phyloP scores from a whole-genome alignment of 1,140 invertebrate genomes.

The Temnothorax longispinosus region DNA sequence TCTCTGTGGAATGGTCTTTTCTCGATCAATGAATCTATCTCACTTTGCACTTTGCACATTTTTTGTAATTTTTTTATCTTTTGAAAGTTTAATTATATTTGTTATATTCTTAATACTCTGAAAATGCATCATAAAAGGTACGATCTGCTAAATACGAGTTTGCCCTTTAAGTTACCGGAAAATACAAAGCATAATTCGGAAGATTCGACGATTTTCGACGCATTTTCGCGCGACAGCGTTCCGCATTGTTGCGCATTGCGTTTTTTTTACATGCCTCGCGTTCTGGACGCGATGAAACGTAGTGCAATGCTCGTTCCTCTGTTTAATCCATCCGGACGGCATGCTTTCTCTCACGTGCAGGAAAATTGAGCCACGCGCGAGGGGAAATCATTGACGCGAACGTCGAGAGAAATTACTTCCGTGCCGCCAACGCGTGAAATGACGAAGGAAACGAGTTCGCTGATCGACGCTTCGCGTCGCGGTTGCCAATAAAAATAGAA shows the following conservation, averaged over 20 bases:
- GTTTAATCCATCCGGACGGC: constrained; percentile 60
- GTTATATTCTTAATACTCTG: background rate
- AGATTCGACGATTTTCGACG: background rate
- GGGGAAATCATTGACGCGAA: constrained; percentile 54
- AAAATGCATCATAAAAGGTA: background rate
- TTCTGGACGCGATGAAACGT: constrained; percentile 43
- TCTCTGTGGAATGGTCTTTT: background rate
- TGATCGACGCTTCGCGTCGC: constrained; percentile 41
- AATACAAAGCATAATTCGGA: background rate
- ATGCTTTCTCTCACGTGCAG: constrained; percentile 38
- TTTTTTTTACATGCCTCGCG: constrained; percentile 32
- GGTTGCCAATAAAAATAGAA: constrained; percentile 51
- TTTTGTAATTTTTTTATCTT: background rate
- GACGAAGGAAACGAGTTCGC: constrained; percentile 37
- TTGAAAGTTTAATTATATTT: background rate
- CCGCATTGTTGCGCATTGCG: constrained; percentile 27
- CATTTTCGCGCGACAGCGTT: background rate
- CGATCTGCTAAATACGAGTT: background rate
- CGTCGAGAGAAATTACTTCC: constrained; percentile 60
- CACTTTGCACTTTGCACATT: background rate
- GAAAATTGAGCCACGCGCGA: constrained; percentile 51
- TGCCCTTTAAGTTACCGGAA: background rate
- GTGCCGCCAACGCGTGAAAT: constrained; percentile 37
- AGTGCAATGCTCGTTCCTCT: constrained; percentile 35
- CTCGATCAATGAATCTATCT: no score